phyloP scores from a whole-genome alignment of 2,113 vertebrate species.

The Chiloscyllium plagiosum region DNA sequence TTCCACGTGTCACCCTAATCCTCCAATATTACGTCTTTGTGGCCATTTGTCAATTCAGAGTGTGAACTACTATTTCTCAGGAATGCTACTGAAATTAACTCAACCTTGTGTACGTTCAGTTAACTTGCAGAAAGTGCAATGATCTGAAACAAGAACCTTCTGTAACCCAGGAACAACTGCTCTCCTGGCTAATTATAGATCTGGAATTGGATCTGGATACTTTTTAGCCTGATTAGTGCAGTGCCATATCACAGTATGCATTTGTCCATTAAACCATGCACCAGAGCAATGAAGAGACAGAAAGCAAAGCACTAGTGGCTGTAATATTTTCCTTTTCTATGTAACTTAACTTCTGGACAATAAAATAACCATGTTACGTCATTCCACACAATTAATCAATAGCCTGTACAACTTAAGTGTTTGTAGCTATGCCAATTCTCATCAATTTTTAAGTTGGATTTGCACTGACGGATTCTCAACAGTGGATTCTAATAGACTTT shows the following conservation, averaged over 20 bases:
- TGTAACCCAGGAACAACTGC: background rate
- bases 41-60: background rate
- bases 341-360: background rate
- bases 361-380: background rate
- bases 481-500: background rate
- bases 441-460: background rate
- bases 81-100: background rate
- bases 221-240: background rate
- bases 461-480: background rate
- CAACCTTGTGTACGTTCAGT: background rate
- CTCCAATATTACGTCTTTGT: background rate
- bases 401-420: background rate
- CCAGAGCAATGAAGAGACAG: background rate
- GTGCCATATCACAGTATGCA: background rate
- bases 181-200: background rate
- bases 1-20: background rate
- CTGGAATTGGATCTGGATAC: background rate
- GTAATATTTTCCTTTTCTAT: background rate
- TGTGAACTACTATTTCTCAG: background rate
- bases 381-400: background rate
- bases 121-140: background rate
- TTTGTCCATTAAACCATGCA: background rate
- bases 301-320: background rate
- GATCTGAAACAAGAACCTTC: background rate
- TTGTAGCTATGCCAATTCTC: background rate